Evolutionary conservation across 1,140 invertebrate species (phyloP).

Genomic region (Pogonomyrmex californicus): DNA sequence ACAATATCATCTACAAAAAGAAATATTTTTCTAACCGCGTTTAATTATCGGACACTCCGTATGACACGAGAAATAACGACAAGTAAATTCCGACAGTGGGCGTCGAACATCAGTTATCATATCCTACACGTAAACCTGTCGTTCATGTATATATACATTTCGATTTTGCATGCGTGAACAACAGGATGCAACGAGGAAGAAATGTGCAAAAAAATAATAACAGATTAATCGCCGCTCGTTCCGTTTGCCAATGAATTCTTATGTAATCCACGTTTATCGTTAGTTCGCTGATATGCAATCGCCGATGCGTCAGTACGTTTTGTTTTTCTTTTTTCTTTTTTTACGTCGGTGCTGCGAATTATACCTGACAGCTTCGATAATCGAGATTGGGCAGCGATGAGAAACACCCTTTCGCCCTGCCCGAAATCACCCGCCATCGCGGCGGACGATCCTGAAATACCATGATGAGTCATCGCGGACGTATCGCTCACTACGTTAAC

Average conservation of each 20-base stretch:
- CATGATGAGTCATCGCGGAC: constrained; percentile 33
- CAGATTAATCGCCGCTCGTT: constrained; percentile 35
- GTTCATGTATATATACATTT: background rate
- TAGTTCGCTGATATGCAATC: constrained; percentile 3
- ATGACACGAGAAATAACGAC: background rate
- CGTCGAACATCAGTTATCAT: background rate
- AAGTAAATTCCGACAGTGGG: background rate
- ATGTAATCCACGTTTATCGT: constrained; percentile 25
- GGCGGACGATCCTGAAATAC: constrained; percentile 9
- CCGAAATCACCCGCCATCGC: constrained; percentile 18
- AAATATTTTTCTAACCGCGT: background rate
- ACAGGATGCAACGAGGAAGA: background rate
- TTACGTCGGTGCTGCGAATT: background rate
- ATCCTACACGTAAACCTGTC: background rate
- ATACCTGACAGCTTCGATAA: constrained; percentile 12
- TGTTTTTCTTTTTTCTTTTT: constrained; percentile 32
- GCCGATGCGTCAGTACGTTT: background rate
- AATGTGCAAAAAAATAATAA: background rate
- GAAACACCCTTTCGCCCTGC: background rate
- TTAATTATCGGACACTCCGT: background rate
- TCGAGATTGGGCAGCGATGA: constrained; percentile 7
- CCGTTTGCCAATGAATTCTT: constrained; percentile 5
- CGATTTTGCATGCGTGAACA: constrained; percentile 19
- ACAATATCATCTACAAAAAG: background rate
- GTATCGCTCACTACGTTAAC: constrained; percentile 56